phyloP scores from a whole-genome alignment of 2,113 vertebrate species.

The Spea multiplicata region DNA sequence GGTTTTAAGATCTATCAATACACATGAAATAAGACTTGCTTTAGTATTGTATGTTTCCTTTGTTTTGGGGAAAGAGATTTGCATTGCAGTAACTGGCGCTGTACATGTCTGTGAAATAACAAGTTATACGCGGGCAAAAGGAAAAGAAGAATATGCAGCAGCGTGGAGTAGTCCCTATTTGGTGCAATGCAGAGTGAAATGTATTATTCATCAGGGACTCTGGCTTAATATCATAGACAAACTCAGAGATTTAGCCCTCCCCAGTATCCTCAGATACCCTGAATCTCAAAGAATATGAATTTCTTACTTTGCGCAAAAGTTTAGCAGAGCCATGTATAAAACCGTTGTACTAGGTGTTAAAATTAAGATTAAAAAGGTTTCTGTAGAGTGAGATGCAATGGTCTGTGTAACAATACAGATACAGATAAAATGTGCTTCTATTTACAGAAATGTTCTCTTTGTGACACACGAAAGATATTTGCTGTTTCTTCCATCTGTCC shows the following conservation, averaged over 20 bases:
- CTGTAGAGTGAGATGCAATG: too few relatives aligned
- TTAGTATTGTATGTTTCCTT: too few relatives aligned
- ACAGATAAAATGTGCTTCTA: background rate
- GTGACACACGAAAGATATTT: background rate
- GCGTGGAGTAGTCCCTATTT: background rate
- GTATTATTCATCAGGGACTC: slow-evolving; percentile 23
- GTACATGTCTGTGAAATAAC: background rate
- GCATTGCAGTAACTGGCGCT: background rate
- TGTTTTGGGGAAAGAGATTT: too few relatives aligned
- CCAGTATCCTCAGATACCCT: background rate
- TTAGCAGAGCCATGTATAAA: too few relatives aligned
- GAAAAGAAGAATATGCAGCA: background rate
- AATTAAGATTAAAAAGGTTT: too few relatives aligned
- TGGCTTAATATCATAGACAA: background rate
- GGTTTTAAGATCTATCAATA: too few relatives aligned
- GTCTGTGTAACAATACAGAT: background rate
- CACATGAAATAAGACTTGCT: too few relatives aligned
- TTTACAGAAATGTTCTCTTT: background rate
- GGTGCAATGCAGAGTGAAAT: slow-evolving; percentile 26
- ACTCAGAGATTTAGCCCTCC: background rate
- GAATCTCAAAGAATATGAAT: background rate
- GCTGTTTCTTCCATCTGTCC: background rate
- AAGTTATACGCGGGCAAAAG: background rate
- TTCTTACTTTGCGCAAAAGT: background rate
- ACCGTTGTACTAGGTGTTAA: too few relatives aligned